Base-by-base conservation (phyloP, 2,113 vertebrate genomes). In the Trematomus loennbergii region DNA sequence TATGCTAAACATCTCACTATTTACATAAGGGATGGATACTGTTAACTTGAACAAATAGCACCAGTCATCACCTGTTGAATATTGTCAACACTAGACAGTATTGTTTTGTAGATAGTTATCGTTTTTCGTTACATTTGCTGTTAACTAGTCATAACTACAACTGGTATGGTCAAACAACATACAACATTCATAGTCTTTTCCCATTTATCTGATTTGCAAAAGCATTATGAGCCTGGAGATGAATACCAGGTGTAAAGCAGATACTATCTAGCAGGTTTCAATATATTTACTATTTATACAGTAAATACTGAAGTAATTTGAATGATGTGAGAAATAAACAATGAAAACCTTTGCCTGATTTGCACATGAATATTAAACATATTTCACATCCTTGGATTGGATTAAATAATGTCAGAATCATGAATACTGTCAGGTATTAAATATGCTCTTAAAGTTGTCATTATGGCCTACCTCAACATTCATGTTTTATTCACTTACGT, bases 61-160 rank as follows among this genome's bases (percentile, higher is more conserved):
- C 1, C 70, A 53, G 3, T 54, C 12, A 40, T 53, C 80, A 91
- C 87, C 81, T 91, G 88, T 90, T 89, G 86, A 83, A 50, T 72
- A 36, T 59, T 66, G 52, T 36, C 45, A 9, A 36, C 2, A 2
- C 4, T 25, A 16, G 25, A n/a, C 64, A 11, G 5, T 2, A 36
- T 49, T 9, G 22, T 58, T 18, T 53, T 29, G 1, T 45, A 12
- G 46, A 45, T 68, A 53, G 3, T 52, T 52, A 36, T 71, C 1
- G 3, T 40, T 58, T 48, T 67, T 16, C 8, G 12, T 62, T 25
- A n/a, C 13, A 61, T 52, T 53, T 50, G 22, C 12, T 79, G 4
- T 68, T 16, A 72, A 63, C 9, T 17, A 46, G 17, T 60, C 17
- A 58, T 29, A 52, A 33, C 29, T 22, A 6, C 54, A 36, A 15